Evolutionary conservation across 2,797 vertebrate genomes (phyloP).

Genomic region (Danio choprae): DNA sequence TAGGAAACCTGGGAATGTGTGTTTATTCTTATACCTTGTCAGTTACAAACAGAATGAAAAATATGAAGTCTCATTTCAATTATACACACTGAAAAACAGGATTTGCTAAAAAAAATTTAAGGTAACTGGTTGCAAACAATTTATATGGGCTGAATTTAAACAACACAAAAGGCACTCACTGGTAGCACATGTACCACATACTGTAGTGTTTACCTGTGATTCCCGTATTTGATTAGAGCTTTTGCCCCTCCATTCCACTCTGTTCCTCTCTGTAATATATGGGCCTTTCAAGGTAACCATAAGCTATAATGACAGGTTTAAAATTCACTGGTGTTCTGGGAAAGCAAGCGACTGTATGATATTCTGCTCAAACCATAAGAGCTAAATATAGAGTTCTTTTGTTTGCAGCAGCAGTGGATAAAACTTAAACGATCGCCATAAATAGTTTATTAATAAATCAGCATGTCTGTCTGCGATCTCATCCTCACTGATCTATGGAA

Average conservation of each 20-base stretch:
- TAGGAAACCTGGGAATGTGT: no score
- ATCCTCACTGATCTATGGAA: constrained; percentile 5
- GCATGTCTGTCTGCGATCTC: neutral
- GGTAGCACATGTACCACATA: neutral
- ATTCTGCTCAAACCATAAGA: constrained; percentile 14
- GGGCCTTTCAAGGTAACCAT: constrained; percentile 22
- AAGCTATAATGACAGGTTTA: constrained; percentile 30
- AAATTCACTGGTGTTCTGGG: neutral
- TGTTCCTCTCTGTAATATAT: neutral
- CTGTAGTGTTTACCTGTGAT: neutral
- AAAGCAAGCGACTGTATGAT: constrained; percentile 11
- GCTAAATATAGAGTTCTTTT: constrained; percentile 16
- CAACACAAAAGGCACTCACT: no score
- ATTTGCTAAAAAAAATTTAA: no score
- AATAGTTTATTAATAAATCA: constrained; percentile 23
- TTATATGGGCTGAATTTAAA: no score
- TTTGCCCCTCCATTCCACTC: neutral
- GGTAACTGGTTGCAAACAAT: no score
- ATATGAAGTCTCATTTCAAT: no score
- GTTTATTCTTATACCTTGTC: no score
- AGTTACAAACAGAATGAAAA: no score
- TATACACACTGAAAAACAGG: no score
- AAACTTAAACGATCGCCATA: neutral
- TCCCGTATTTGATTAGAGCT: constrained; percentile 24
- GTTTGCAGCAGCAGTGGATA: constrained; percentile 3